phyloP scores from a whole-genome alignment of 2,797 vertebrate genomes.

The Bovichtus variegatus region DNA sequence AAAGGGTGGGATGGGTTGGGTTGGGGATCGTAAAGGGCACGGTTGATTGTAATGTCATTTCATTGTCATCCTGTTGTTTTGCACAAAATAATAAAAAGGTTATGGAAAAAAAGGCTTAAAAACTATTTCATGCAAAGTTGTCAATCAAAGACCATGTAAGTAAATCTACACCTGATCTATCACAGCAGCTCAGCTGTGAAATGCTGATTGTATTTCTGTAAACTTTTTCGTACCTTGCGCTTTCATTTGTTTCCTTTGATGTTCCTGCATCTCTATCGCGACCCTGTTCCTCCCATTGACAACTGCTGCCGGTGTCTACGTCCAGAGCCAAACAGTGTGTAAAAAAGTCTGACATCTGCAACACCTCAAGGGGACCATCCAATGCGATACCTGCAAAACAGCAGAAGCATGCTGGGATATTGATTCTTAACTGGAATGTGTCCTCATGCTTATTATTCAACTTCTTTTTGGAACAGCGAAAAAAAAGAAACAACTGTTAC shows the following conservation, averaged over 20 bases:
- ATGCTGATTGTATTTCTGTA: conserved; percentile 3
- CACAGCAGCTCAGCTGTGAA: background rate
- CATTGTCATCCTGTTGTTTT: too few species aligned
- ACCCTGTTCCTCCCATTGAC: conserved; percentile 77
- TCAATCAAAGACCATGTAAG: background rate
- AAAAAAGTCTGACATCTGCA: conserved; percentile 76
- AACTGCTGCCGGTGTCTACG: conserved; percentile 74
- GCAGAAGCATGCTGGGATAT: conserved; percentile 6
- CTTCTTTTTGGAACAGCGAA: background rate
- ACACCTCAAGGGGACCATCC: conserved; percentile 78
- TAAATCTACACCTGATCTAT: background rate
- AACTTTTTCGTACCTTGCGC: conserved; percentile 52
- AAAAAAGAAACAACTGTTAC: background rate
- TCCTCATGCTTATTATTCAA: background rate
- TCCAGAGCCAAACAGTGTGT: conserved; percentile 81
- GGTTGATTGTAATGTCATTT: too few species aligned
- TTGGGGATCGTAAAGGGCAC: too few species aligned
- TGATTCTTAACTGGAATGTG: background rate
- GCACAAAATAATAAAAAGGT: too few species aligned
- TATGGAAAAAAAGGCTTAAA: background rate
- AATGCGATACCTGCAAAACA: conserved; percentile 68
- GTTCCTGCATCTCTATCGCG: conserved; percentile 38
- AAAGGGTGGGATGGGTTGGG: too few species aligned
- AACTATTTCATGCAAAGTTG: background rate
- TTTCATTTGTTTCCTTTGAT: conserved; percentile 61